Evolutionary conservation across 53 echinoderm and acorn worm species (phyloP).

Genomic region (Antedon mediterranea): DNA sequence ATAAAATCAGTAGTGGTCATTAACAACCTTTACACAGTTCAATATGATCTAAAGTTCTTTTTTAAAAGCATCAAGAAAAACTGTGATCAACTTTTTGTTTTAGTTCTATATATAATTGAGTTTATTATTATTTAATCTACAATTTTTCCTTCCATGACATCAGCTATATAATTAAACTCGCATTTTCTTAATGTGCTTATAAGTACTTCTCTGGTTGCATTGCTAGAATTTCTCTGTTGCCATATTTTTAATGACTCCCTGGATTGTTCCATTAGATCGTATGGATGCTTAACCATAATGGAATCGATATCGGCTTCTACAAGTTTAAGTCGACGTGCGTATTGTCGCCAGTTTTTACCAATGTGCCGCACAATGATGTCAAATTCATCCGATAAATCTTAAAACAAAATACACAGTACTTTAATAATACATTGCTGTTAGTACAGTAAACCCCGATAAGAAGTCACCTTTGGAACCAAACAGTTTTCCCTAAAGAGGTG

Average conservation of each 20-base stretch:
- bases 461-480: too few relatives aligned
- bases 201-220: constrained; percentile 34
- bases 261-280: constrained; percentile 59
- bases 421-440: too few relatives aligned
- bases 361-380: constrained; percentile 53
- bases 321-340: constrained; percentile 46
- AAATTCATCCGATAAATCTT: constrained; percentile 61
- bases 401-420: too few relatives aligned
- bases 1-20: too few relatives aligned
- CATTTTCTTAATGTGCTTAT: constrained; percentile 45
- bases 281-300: constrained; percentile 29
- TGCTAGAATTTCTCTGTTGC: constrained; percentile 24
- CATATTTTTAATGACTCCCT: constrained; percentile 35
- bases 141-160: constrained; percentile 26
- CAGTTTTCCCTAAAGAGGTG: too few relatives aligned
- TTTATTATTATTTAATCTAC: too few relatives aligned
- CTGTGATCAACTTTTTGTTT: too few relatives aligned
- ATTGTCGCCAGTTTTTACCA: constrained; percentile 68
- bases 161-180: constrained; percentile 58
- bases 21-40: too few relatives aligned
- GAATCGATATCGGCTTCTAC: constrained; percentile 51
- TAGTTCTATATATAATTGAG: too few relatives aligned
- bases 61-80: too few relatives aligned
- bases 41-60: too few relatives aligned
- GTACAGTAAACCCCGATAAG: too few relatives aligned